phyloP scores from a whole-genome alignment of 2,113 vertebrate species.

The Zosterops japonicus region DNA sequence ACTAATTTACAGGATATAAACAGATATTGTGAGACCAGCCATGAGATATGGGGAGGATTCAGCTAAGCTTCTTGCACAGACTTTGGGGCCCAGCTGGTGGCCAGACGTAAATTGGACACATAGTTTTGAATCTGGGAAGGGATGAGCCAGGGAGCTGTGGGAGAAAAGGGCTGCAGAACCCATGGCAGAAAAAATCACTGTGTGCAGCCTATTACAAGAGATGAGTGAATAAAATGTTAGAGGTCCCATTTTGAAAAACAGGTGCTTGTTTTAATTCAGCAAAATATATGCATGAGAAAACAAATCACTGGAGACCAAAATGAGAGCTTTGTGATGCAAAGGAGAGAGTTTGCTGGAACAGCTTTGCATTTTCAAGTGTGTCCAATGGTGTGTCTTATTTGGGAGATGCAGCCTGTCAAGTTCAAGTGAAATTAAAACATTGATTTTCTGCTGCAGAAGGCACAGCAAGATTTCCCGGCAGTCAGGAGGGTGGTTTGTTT shows the following conservation, averaged over 20 bases:
- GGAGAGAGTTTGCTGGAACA: neutral
- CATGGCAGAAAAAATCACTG: neutral
- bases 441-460: constrained; percentile 43
- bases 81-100: constrained; percentile 44
- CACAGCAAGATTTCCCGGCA: neutral
- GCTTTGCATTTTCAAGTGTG: constrained; percentile 10
- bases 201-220: neutral
- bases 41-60: constrained; percentile 31
- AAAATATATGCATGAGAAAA: constrained; percentile 19
- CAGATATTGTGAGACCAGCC: constrained; percentile 32
- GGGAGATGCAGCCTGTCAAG: constrained; percentile 1
- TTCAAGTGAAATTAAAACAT: constrained; percentile 32
- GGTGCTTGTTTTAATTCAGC: neutral
- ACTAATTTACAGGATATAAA: constrained; percentile 49
- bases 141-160: neutral
- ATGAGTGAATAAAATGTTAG: neutral
- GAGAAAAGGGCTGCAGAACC: neutral
- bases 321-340: neutral
- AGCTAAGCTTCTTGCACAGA: neutral
- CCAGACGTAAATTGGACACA: neutral
- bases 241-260: neutral
- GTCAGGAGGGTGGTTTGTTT: neutral
- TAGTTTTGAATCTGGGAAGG: constrained; percentile 4
- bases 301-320: neutral
- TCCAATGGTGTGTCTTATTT: neutral